Conservation (phyloP, 1,140 invertebrate genomes). For the Odontomachus brunneus region DNA sequence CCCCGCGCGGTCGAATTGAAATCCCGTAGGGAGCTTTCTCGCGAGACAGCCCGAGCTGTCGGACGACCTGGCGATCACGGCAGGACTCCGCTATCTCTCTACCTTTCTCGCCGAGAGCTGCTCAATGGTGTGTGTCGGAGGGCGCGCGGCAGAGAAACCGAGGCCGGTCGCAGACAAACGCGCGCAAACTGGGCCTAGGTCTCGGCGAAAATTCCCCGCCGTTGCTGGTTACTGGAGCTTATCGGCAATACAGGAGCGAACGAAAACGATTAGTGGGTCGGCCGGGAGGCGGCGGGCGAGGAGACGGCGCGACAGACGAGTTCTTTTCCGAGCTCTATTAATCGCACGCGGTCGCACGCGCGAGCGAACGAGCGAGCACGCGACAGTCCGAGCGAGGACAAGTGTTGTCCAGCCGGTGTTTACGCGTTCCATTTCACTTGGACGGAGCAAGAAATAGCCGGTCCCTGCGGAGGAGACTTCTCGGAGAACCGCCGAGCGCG, state of each 20-base stretch:
- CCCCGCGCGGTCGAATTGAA: too few species aligned
- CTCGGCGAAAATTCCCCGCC: slow-evolving; percentile 71
- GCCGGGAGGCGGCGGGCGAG: not conserved
- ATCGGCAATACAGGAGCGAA: slow-evolving; percentile 67
- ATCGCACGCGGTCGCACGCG: slow-evolving; percentile 46
- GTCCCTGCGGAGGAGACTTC: not conserved
- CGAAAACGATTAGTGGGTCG: slow-evolving; percentile 69
- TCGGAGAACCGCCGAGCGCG: not conserved
- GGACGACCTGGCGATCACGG: not conserved
- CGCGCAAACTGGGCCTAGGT: slow-evolving; percentile 78
- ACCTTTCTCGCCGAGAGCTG: slow-evolving; percentile 43
- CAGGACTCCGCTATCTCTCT: not conserved
- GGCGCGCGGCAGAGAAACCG: slow-evolving; percentile 60
- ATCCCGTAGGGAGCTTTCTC: not conserved
- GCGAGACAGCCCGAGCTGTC: not conserved
- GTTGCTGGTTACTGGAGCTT: slow-evolving; percentile 79
- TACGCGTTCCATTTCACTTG: slow-evolving; percentile 39
- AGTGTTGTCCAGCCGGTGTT: slow-evolving; percentile 1
- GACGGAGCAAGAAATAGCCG: not conserved
- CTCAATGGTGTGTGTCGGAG: slow-evolving; percentile 65
- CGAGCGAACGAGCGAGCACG: not conserved
- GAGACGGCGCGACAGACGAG: not conserved
- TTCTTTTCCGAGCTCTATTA: slow-evolving; percentile 78
- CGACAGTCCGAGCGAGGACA: not conserved
- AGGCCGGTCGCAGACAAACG: slow-evolving; percentile 32